Conservation (phyloP, 2,113 vertebrate species). For the Tretioscincus oriximinensis region DNA sequence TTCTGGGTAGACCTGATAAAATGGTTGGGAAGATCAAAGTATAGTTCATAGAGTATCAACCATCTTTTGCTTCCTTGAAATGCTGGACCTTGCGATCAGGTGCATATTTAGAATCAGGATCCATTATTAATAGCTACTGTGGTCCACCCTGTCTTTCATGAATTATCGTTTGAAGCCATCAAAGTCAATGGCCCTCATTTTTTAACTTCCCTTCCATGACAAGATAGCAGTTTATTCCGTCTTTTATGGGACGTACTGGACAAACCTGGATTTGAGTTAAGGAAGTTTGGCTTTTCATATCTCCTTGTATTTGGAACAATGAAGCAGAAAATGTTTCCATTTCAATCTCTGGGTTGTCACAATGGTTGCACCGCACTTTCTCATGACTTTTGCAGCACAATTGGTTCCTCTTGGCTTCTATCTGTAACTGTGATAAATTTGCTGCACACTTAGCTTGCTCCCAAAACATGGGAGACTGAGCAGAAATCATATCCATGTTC, state of each 20-base stretch:
- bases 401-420: neutral
- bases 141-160: too few relatives aligned
- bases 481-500: conserved; percentile 10
- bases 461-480: neutral
- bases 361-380: neutral
- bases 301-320: conserved; percentile 20
- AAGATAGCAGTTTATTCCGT: conserved; percentile 4
- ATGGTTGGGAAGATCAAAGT: too few relatives aligned
- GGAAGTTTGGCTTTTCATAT: neutral
- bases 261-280: neutral
- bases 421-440: conserved; percentile 9
- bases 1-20: too few relatives aligned
- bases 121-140: too few relatives aligned
- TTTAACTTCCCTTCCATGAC: neutral
- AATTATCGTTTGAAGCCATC: too few relatives aligned
- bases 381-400: neutral
- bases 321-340: conserved; percentile 17
- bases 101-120: too few relatives aligned
- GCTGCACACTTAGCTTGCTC: neutral
- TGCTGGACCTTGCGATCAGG: too few relatives aligned
- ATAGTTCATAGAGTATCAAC: too few relatives aligned
- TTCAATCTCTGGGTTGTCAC: conserved; percentile 23
- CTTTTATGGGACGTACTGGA: neutral
- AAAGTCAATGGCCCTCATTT: too few relatives aligned
- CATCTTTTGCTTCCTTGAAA: too few relatives aligned